Base-by-base conservation (phyloP, 92 coral and sea anemone species). In the Diadumene lineata region DNA sequence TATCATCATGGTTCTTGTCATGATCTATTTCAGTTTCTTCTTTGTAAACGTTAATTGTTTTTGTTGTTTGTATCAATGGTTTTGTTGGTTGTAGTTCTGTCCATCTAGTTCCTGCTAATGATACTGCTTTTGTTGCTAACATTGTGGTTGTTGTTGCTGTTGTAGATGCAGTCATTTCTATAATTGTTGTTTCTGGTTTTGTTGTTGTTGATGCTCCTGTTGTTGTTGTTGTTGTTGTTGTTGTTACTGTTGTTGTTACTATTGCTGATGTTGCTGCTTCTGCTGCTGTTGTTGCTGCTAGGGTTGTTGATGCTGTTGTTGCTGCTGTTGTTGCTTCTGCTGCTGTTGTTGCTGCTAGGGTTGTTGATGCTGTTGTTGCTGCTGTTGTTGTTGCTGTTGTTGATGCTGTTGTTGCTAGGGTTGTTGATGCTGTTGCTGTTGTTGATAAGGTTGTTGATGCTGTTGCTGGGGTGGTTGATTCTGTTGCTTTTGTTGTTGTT, bases 31-130 rank as follows among this genome's bases (percentile, higher is more conserved):
- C 58, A 53, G 18, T 53, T 3, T 6, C 58, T 3, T 15, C 24
- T 53, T 15, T 53, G 19, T 23, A 15, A 3, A 23, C 19, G n/a
- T 22, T 48, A 24, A 34, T 22, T 43, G 73, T 70, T 44, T 19
- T 70, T 70, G 23, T 31, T 53, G 11, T 7, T 43, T 46, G 11
- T 70, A 18, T 70, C 28, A 32, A 10, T 70, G 70, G 19, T 43
- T 11, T 50, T 70, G 57, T 50, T 70, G 62, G 11, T 31, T 29
- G 68, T 63, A 17, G 2, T 11, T 18, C 15, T 34, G 8, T 11
- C 27, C 3, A 8, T 44, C 51, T 17, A 44, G 51, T 44, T 17
- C 9, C 51, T 44, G 51, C 51, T 44, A 17, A 8, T 44, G 51
- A 8, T 44, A 17, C 24, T 53, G 21, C 18, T 53, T 2, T 53